These are phyloP conservation scores for Terrapene triunguis DNA, from an alignment of 2,113 vertebrate species.

Conservation along the genomic window DNA sequence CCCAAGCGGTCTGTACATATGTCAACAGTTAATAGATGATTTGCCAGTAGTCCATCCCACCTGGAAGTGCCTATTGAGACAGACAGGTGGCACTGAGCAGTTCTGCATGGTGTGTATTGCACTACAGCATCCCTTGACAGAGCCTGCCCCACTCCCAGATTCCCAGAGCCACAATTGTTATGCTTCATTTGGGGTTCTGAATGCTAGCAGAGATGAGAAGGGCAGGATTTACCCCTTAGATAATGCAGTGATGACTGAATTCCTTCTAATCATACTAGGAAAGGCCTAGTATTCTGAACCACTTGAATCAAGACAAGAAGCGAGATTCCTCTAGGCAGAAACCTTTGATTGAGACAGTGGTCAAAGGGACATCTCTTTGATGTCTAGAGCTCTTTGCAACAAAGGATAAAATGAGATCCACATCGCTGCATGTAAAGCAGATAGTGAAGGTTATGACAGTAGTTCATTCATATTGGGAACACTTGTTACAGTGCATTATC, in stretches of 20 bases:
- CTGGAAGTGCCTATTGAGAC: neutral
- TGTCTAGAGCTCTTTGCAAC: constrained; percentile 64
- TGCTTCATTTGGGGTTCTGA: constrained; percentile 19
- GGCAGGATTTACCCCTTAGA: constrained; percentile 41
- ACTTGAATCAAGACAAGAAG: constrained; percentile 19
- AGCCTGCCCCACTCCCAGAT: neutral
- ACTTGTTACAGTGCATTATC: constrained; percentile 67
- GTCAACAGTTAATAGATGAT: constrained; percentile 15
- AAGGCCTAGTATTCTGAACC: constrained; percentile 36
- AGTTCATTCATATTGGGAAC: constrained; percentile 63
- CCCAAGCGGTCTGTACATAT: constrained; percentile 43
- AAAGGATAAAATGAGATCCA: constrained; percentile 52
- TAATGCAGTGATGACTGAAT: neutral
- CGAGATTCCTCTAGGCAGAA: constrained; percentile 27
- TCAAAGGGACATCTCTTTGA: constrained; percentile 69
- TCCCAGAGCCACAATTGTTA: constrained; percentile 58
- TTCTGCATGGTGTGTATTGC: neutral
- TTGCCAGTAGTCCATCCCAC: neutral
- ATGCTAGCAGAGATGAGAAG: neutral
- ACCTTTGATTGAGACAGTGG: constrained; percentile 55
- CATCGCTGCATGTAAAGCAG: constrained; percentile 19
- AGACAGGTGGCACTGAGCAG: constrained; percentile 8
- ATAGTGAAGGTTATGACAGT: constrained; percentile 60
- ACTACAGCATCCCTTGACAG: constrained; percentile 36
- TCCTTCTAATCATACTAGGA: constrained; percentile 41